These are phyloP conservation scores for Corynorhinus townsendii DNA, from an alignment of 2,113 vertebrate genomes.

Conservation along the genomic window DNA sequence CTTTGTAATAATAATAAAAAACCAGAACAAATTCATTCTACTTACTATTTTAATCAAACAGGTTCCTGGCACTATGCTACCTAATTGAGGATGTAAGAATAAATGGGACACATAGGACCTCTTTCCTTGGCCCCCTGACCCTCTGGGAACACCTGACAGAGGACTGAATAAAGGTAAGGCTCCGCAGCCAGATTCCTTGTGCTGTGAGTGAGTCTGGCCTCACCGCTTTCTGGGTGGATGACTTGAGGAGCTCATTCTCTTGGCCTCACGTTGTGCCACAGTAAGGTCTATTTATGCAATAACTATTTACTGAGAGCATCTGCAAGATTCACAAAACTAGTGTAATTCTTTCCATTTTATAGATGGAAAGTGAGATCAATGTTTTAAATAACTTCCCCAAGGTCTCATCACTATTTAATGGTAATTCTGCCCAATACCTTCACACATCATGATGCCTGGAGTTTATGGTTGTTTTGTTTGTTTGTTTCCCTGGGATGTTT, in stretches of 20 bases:
- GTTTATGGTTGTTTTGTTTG: too few species aligned
- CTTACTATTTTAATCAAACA: neutral
- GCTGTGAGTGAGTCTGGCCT: neutral
- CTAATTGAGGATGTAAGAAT: neutral
- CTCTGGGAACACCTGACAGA: neutral
- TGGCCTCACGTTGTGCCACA: neutral
- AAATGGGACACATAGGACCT: neutral
- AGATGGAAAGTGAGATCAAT: too few species aligned
- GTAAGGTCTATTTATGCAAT: neutral
- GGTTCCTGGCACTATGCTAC: neutral
- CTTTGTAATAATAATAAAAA: conserved; percentile 39
- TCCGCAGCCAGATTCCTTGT: neutral
- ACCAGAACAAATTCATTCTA: neutral
- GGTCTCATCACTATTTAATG: too few species aligned
- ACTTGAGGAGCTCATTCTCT: neutral
- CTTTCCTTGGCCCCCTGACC: neutral
- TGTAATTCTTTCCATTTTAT: too few species aligned
- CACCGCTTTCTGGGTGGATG: neutral
- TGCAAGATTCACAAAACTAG: too few species aligned
- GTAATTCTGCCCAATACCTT: too few species aligned
- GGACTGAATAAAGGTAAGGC: neutral
- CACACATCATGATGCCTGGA: too few species aligned
- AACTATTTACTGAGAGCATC: too few species aligned
- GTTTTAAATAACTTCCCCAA: too few species aligned
- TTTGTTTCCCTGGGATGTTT: too few species aligned